These are phyloP conservation scores for Drosophila cardini DNA, from an alignment of 1,140 invertebrate genomes.

Conservation along the genomic window DNA sequence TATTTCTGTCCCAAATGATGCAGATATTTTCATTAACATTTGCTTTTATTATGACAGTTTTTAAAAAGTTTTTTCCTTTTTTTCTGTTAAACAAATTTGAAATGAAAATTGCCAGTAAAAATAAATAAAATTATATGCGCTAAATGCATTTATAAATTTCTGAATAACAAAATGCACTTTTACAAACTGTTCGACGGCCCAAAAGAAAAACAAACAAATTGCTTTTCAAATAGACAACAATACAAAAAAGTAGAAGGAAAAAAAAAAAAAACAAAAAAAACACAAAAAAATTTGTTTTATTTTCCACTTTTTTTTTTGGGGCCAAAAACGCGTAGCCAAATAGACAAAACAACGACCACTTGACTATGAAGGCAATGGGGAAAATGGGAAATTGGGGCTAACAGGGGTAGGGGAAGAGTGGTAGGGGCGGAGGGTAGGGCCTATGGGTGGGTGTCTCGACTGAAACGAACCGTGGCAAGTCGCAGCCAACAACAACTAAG, in stretches of 20 bases:
- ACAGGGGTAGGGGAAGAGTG: neutral
- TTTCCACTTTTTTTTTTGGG: conserved; percentile 26
- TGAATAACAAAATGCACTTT: conserved; percentile 78
- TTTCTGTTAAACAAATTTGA: conserved; percentile 3
- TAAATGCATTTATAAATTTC: conserved; percentile 68
- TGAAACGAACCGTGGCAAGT: conserved; percentile 34
- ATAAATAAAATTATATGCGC: conserved; percentile 31
- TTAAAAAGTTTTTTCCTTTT: neutral
- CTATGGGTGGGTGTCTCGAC: conserved; percentile 20
- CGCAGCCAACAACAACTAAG: conserved; percentile 18
- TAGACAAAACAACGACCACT: conserved; percentile 61
- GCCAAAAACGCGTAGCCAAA: conserved; percentile 47
- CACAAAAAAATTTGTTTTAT: conserved; percentile 12
- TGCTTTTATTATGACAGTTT: conserved; percentile 35
- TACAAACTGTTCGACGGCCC: conserved; percentile 34
- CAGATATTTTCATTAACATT: neutral
- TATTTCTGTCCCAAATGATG: neutral
- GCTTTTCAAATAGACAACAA: conserved; percentile 54
- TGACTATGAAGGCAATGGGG: conserved; percentile 27
- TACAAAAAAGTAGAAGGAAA: conserved; percentile 31
- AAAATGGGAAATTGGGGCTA: neutral
- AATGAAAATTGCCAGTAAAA: conserved; percentile 6
- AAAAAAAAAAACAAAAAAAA: conserved; percentile 4
- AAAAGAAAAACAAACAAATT: conserved; percentile 71
- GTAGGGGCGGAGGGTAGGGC: neutral